These are phyloP conservation scores for Rhinogobio ventralis DNA, from an alignment of 2,797 vertebrate species.

Conservation along the genomic window DNA sequence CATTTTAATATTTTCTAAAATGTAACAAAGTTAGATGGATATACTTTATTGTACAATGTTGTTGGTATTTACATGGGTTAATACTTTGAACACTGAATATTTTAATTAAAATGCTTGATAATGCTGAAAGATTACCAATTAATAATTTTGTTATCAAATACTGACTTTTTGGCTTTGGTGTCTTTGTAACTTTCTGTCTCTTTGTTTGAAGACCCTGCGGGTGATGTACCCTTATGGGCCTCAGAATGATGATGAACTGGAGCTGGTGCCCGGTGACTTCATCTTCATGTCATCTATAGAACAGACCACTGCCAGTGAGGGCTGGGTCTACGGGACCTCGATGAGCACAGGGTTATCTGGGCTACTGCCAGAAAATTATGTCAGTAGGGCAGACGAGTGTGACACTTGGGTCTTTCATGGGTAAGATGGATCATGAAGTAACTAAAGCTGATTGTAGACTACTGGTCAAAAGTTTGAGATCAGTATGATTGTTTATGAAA, in stretches of 20 bases:
- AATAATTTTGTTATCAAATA: neutral
- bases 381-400: slow-evolving; percentile 92
- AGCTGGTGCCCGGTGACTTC: slow-evolving; percentile 92
- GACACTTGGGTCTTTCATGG: slow-evolving; percentile 97
- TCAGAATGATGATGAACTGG: slow-evolving; percentile 96
- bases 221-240: slow-evolving; percentile 96
- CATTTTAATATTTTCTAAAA: neutral
- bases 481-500: neutral
- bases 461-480: neutral
- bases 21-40: neutral
- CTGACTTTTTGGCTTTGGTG: neutral
- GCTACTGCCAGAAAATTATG: slow-evolving; percentile 95
- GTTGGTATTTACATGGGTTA: neutral
- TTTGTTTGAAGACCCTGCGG: slow-evolving; percentile 85
- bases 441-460: slow-evolving; percentile 10
- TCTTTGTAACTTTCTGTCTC: neutral
- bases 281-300: slow-evolving; percentile 96
- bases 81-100: neutral
- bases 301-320: slow-evolving; percentile 92
- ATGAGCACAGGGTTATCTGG: slow-evolving; percentile 91
- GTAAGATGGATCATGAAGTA: slow-evolving; percentile 72
- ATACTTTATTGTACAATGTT: neutral
- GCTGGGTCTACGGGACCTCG: slow-evolving; percentile 95
- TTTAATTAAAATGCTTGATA: neutral
- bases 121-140: neutral